Conservation (phyloP, 2,113 vertebrate genomes). For the Rhodinocichla rosea region DNA sequence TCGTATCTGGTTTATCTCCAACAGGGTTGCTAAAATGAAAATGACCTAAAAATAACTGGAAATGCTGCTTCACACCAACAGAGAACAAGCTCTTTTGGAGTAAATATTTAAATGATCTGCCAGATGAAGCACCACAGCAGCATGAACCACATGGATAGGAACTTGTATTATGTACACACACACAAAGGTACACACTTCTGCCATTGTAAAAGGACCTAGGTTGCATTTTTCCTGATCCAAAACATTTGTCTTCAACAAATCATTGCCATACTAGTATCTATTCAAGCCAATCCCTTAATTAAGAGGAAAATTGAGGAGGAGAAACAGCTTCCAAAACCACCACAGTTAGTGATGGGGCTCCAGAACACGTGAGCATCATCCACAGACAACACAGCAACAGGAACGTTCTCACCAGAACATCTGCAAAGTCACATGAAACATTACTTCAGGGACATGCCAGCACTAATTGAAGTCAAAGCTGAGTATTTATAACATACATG, state of each 20-base stretch:
- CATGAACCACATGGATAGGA: constrained; percentile 41
- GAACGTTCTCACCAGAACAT: not conserved
- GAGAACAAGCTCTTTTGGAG: constrained; percentile 71
- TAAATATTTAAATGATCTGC: constrained; percentile 74
- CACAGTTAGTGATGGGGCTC: not conserved
- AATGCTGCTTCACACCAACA: constrained; percentile 71
- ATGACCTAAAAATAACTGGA: constrained; percentile 77
- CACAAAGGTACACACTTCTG: not conserved
- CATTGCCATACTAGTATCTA: not conserved
- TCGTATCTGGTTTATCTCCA: constrained; percentile 71
- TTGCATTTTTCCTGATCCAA: not conserved
- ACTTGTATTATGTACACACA: constrained; percentile 27
- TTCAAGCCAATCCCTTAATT: not conserved
- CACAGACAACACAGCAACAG: not conserved
- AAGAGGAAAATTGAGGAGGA: not conserved
- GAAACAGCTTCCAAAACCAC: not conserved
- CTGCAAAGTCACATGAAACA: not conserved
- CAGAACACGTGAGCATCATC: not conserved
- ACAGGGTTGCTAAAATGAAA: constrained; percentile 70
- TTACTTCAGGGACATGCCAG: not conserved
- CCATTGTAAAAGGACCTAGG: not conserved
- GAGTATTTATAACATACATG: not conserved
- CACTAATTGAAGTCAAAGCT: not conserved
- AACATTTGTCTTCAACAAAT: not conserved
- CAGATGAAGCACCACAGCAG: constrained; percentile 65